Percentiles rank a stretch among this genome's conserved stretches.
These are phyloP conservation scores for Sebastes trivittatus DNA, from an alignment of 2,797 vertebrate species.

Conservation along the genomic window DNA sequence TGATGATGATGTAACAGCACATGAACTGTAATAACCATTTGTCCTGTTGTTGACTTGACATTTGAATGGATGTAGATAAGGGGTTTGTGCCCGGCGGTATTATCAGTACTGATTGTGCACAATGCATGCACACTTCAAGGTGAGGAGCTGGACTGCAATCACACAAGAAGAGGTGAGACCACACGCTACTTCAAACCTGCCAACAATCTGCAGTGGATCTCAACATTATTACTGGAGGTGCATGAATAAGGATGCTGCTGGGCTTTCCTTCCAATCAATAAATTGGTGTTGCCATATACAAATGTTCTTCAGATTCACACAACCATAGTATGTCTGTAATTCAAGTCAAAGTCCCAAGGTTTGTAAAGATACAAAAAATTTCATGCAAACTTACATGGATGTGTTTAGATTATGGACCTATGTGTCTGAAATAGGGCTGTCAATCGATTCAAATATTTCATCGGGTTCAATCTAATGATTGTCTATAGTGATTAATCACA, in stretches of 20 bases:
- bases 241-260: neutral
- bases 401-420: neutral
- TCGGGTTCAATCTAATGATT: rapidly evolving
- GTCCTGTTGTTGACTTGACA: conserved; percentile 14
- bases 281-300: no score
- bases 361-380: neutral
- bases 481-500: no score
- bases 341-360: neutral
- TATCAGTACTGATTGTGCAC: conserved; percentile 18
- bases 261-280: neutral
- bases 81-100: neutral
- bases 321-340: neutral
- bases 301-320: neutral
- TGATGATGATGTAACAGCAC: neutral
- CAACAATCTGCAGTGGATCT: neutral
- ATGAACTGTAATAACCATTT: conserved; percentile 3
- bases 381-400: neutral
- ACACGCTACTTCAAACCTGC: neutral
- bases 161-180: neutral
- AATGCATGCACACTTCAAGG: conserved; percentile 8
- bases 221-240: neutral
- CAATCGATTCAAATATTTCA: no score
- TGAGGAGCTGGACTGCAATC: conserved; percentile 4
- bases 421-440: no score
- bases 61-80: conserved; percentile 35